Conservation (phyloP, 1,140 invertebrate species). For the Paramacrobiotus metropolitanus region DNA sequence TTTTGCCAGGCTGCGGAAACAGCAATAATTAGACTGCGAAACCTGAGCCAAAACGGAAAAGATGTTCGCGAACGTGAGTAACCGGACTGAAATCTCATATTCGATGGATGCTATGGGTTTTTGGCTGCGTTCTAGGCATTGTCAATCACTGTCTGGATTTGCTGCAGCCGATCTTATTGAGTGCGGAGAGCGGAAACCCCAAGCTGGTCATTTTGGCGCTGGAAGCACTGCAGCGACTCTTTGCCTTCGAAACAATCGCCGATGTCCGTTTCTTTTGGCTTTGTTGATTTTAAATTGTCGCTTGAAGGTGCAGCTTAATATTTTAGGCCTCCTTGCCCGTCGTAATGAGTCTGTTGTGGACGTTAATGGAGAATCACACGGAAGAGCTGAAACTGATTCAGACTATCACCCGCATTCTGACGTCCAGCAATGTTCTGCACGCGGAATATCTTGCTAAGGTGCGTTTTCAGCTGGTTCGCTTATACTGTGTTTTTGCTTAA, state of each 20-base stretch:
- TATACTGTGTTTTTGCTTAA: not conserved
- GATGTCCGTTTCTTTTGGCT: slow-evolving; percentile 4
- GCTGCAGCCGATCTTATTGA: slow-evolving; percentile 2
- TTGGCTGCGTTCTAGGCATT: not conserved
- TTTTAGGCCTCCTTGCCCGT: slow-evolving; percentile 46
- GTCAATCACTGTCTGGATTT: slow-evolving; percentile 4
- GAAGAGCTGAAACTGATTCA: slow-evolving; percentile 91
- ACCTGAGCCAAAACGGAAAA: slow-evolving; percentile 47
- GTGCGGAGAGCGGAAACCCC: slow-evolving; percentile 6
- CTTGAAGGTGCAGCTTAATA: not conserved
- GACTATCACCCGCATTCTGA: slow-evolving; percentile 74
- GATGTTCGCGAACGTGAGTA: slow-evolving; percentile 55
- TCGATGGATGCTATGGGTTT: slow-evolving; percentile 20
- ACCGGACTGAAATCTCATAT: too few relatives aligned
- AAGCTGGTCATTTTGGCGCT: slow-evolving; percentile 4
- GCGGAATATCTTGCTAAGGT: slow-evolving; percentile 75
- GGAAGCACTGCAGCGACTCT: slow-evolving; percentile 10
- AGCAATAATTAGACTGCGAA: slow-evolving; percentile 63
- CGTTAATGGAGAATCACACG: slow-evolving; percentile 65
- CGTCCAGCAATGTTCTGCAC: slow-evolving; percentile 73
- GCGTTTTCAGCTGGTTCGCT: slow-evolving; percentile 15
- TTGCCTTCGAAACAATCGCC: slow-evolving; percentile 1
- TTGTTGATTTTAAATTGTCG: slow-evolving; percentile 8
- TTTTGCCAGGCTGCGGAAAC: slow-evolving; percentile 64
- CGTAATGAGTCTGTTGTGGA: slow-evolving; percentile 76